Conservation (phyloP, 2,888 invertebrate species). For the Alsophila aescularia region DNA sequence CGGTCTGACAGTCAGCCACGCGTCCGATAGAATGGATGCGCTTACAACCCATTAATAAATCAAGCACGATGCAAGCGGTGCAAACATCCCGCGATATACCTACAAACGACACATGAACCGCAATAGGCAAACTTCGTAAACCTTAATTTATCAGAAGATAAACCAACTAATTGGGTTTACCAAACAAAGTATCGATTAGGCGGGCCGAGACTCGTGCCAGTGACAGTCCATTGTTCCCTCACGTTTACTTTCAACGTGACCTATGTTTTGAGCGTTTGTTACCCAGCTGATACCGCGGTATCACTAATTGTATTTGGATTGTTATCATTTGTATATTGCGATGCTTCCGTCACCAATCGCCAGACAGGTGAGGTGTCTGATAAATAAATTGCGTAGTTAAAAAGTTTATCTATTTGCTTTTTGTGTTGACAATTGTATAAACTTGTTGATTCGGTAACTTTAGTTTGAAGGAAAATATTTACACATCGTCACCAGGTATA, state of each 20-base stretch:
- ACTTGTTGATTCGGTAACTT: conserved; percentile 3
- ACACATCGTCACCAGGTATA: too few relatives aligned
- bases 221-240: conserved; percentile 29
- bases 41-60: conserved; percentile 31
- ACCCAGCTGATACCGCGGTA: neutral
- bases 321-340: neutral
- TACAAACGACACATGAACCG: neutral
- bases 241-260: conserved; percentile 49
- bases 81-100: conserved; percentile 15
- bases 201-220: conserved; percentile 15
- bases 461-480: too few relatives aligned
- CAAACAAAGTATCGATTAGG: conserved; percentile 21
- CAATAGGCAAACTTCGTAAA: neutral
- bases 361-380: neutral
- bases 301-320: too few relatives aligned
- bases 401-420: conserved; percentile 7
- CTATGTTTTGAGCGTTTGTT: conserved; percentile 8
- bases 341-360: conserved; percentile 5
- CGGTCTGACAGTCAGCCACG: conserved; percentile 47
- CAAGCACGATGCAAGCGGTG: conserved; percentile 6
- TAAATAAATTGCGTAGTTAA: conserved; percentile 4
- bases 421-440: neutral
- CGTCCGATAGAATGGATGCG: conserved; percentile 28
- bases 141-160: neutral
- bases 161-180: conserved; percentile 4